Evolutionary conservation across 2,888 invertebrate genomes (phyloP).

Genomic region (Adineta ricciae): DNA sequence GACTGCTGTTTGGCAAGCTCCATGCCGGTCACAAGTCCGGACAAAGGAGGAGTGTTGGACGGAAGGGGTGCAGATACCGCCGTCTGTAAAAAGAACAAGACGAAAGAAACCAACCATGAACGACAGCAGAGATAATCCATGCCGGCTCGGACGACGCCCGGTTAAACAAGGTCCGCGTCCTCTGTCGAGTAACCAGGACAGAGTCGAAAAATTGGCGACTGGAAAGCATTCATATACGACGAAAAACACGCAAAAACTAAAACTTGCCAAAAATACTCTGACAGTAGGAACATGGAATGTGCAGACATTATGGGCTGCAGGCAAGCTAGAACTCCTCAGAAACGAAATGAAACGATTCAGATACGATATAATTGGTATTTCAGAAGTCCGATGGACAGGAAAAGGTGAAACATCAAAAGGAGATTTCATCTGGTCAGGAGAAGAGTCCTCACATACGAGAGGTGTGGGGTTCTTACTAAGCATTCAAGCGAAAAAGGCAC

Average conservation of each 20-base stretch:
- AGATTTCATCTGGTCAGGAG: not conserved
- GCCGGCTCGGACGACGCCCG: too few relatives aligned
- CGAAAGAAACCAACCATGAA: too few relatives aligned
- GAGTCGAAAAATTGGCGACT: too few relatives aligned
- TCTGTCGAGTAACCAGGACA: too few relatives aligned
- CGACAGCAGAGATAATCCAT: too few relatives aligned
- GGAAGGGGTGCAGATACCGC: too few relatives aligned
- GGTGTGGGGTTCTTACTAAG: not conserved
- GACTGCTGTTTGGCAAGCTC: not conserved
- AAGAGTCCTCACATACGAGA: not conserved
- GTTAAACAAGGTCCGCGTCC: too few relatives aligned
- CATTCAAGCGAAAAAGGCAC: too few relatives aligned
- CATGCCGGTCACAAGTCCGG: constrained; percentile 7
- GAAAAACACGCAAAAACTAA: not conserved
- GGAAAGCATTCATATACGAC: constrained; percentile 1
- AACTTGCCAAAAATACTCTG: not conserved
- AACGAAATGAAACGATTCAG: not conserved
- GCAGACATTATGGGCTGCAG: not conserved
- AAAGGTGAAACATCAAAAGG: not conserved
- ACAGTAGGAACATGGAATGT: constrained; percentile 7
- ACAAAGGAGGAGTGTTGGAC: not conserved
- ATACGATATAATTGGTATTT: too few relatives aligned
- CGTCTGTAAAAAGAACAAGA: too few relatives aligned
- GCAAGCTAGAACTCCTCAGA: not conserved
- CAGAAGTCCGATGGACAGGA: not conserved